Evolutionary conservation across 2,888 invertebrate genomes (phyloP), one percentile per base, ranked within the genome.

Genomic region (Folsomia candida): DNA sequence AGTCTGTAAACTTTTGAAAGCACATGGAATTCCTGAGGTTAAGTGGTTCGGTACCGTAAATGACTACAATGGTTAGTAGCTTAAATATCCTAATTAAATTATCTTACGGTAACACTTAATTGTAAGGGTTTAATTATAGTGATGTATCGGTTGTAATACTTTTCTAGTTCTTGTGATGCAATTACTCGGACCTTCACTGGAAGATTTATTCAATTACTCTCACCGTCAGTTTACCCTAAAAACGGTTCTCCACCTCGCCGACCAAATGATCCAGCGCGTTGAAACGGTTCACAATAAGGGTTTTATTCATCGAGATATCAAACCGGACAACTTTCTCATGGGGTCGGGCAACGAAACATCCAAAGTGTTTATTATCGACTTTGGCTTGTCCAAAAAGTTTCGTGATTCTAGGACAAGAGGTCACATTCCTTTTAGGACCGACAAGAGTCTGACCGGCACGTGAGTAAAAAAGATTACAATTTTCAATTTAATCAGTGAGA

Each of bases 201-300:
- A 98, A 86, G 97, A 98, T 85, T 89, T 99, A 67, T 99, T 99
- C 87, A 98, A 97, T 85, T 99, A 98, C 86, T 99, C 99, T 85
- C 93, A 95, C 74, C 91, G 99, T 77, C 91, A 96, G 83, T 99
- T 99, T 86, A 97, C 98, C 81, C 94, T 97, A 87, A 99, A 99
- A 88, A 99, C 98, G 78, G 98, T 99, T 77, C 90, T 99, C 78
- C 98, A 99, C 97, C 87, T 99, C 82, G 98, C 95, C 82, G 95
- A 95, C 84, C 92, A 92, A 83, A 91, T 91, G 91, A 90, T 94
- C 81, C 91, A 94, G 68, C 92, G 98, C 81, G 91, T 98, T 82
- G 98, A 98, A 86, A 98, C 90, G 85, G 93, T 98, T 82, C 98
- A 99, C 86, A 92, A 93, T 87, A 98, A 98, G 87, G 95, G 94